A percentile compares a stretch with the other conserved stretches of the same genome.
Evolutionary conservation across 2,888 invertebrate species (phyloP).

Genomic region (Hypomecis atomaria): DNA sequence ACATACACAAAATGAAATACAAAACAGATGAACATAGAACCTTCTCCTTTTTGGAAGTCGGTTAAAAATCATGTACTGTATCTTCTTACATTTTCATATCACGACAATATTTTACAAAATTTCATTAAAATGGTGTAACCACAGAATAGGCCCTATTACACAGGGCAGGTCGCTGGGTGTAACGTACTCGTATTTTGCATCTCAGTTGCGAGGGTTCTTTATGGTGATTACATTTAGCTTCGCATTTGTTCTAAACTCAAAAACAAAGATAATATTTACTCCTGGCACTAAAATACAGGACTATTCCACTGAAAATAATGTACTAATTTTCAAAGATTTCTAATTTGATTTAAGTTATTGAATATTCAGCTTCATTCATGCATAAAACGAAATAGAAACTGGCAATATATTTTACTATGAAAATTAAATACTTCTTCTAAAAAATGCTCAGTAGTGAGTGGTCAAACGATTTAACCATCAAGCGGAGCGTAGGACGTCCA

Average conservation of each 20-base stretch:
- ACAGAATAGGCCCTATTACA: too few relatives aligned
- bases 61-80: neutral
- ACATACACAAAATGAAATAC: too few relatives aligned
- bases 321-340: neutral
- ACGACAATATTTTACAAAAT: conserved; percentile 6
- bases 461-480: too few relatives aligned
- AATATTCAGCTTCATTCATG: neutral
- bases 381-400: too few relatives aligned
- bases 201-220: conserved; percentile 7
- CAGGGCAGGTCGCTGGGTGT: too few relatives aligned
- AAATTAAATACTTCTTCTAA: too few relatives aligned
- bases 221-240: conserved; percentile 14
- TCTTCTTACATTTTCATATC: neutral
- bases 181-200: conserved; percentile 6
- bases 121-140: conserved; percentile 6
- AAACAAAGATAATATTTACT: neutral
- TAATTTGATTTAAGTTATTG: neutral
- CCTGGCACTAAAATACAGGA: neutral
- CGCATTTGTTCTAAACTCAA: neutral
- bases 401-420: too few relatives aligned
- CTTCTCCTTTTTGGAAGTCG: too few relatives aligned
- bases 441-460: too few relatives aligned
- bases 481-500: too few relatives aligned
- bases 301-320: neutral
- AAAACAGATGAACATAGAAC: too few relatives aligned